Conservation (phyloP, 2,888 invertebrate genomes). For the Galerucella calmariensis region DNA sequence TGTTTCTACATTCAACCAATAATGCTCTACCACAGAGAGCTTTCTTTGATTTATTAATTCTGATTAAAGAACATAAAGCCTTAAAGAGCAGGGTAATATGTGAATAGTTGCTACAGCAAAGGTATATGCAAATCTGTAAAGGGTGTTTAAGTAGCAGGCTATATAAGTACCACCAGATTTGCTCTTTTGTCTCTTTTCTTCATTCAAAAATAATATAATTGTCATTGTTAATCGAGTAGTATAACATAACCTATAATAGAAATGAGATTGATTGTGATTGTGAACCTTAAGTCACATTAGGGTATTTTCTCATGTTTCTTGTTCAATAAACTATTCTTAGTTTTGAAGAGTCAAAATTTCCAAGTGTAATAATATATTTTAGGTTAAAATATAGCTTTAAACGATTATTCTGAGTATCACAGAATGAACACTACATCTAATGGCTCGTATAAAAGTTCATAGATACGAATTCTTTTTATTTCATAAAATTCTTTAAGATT, state of each 20-base stretch:
- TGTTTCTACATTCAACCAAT: too few relatives aligned
- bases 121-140: too few relatives aligned
- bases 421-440: slow-evolving; percentile 66
- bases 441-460: slow-evolving; percentile 65
- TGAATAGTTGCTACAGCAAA: too few relatives aligned
- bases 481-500: neutral
- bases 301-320: slow-evolving; percentile 47
- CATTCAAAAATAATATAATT: neutral
- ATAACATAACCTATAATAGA: slow-evolving; percentile 29
- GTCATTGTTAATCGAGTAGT: slow-evolving; percentile 20
- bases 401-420: slow-evolving; percentile 66
- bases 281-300: slow-evolving; percentile 54
- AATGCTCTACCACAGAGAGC: too few relatives aligned
- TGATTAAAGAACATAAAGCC: too few relatives aligned
- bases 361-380: slow-evolving; percentile 34
- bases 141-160: too few relatives aligned
- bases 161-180: too few relatives aligned
- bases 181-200: too few relatives aligned
- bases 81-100: too few relatives aligned
- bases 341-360: slow-evolving; percentile 33
- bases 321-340: slow-evolving; percentile 43
- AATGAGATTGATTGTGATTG: slow-evolving; percentile 54
- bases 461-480: slow-evolving; percentile 55
- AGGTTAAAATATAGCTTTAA: slow-evolving; percentile 57
- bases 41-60: too few relatives aligned